phyloP scores from a whole-genome alignment of 2,113 vertebrate genomes.

The Hydrolagus affinis region DNA sequence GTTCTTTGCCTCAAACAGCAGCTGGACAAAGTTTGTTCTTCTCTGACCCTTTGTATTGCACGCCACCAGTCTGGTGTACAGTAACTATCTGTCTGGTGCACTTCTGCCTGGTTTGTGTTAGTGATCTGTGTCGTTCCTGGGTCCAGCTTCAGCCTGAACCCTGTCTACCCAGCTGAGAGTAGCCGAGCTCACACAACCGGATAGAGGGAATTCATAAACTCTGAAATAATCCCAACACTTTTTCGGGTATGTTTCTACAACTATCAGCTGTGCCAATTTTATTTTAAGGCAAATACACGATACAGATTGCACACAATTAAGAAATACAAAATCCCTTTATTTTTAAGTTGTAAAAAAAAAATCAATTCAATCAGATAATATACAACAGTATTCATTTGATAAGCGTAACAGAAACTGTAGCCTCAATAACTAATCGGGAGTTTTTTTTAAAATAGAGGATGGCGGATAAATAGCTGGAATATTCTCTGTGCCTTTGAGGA shows the following conservation, averaged over 20 bases:
- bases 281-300: background rate
- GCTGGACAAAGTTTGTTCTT: background rate
- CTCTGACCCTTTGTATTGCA: background rate
- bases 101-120: background rate
- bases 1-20: background rate
- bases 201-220: background rate
- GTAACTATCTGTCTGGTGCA: background rate
- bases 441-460: too few relatives aligned
- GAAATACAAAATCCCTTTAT: background rate
- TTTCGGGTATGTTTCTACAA: background rate
- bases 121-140: background rate
- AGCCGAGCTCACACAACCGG: background rate
- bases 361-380: too few relatives aligned
- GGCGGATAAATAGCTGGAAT: too few relatives aligned
- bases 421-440: too few relatives aligned
- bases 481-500: background rate
- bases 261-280: background rate
- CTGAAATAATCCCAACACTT: background rate
- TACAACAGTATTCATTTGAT: too few relatives aligned
- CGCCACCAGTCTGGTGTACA: background rate
- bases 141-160: background rate
- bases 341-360: too few relatives aligned
- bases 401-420: too few relatives aligned
- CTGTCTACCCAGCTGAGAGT: background rate
- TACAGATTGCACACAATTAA: background rate